Base-by-base conservation (phyloP, 2,113 vertebrate species). In the Psettodes erumei region DNA sequence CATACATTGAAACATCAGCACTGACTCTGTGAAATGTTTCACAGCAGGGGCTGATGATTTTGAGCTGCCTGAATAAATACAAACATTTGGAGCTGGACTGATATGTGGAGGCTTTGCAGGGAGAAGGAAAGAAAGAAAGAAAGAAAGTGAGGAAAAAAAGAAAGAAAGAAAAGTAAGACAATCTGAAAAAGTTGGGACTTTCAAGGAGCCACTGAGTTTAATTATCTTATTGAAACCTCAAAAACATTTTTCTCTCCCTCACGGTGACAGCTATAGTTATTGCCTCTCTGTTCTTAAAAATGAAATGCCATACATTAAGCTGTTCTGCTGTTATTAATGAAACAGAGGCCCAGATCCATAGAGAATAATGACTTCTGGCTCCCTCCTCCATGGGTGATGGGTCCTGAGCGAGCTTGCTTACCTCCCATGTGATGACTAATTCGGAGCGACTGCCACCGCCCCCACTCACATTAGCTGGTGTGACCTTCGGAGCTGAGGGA, bases 371-470 rank as follows among this genome's bases (percentile, higher is more conserved):
- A 75, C 25, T 48, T 66, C 72, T 86, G 81, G 80, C 75, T 69
- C 73, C 74, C 58, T 64, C 70, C 71, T 79, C 71, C 50, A 74
- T 63, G 88, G 79, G 68, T 84, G 82, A 78, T 10, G 40, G 67
- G 61, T 70, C 54, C 37, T 40, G 78, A 53, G 43, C 43, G 16
- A 65, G 77, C 62, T 69, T 59, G 67, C 94, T 96, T 93, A 99
- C 97, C 96, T 99, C 97, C 97, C 97, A 99, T 15, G 96, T 98
- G 89, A 99, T 99, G 90, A 99, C 97, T 93, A 99, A 95, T 89
- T 99, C 98, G 0, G 96, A 97, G 79, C 96, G 96, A 92, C 95
- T 99, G 84, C 98, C 98, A 68, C 98, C 98, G 8, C 98, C 98
- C 84, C 98, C 98, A 1, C 96, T 98, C 92, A 99, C 96, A 0